Conservation (phyloP, 2,113 vertebrate genomes). For the Chlorocebus sabaeus region DNA sequence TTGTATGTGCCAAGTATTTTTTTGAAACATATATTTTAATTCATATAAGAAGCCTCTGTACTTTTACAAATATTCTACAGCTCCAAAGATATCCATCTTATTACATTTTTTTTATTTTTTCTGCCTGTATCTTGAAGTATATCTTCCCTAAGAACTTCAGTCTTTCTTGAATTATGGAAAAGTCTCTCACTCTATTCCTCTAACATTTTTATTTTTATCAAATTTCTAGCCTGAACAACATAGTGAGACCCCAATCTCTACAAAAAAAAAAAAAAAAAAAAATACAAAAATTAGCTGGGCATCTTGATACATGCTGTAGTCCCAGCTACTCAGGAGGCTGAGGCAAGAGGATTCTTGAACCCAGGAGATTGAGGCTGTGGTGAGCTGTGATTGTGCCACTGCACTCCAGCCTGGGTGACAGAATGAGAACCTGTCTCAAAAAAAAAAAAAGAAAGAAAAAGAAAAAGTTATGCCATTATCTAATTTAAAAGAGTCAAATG, state of each 20-base stretch:
- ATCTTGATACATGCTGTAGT: too few species aligned
- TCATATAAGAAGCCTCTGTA: background rate
- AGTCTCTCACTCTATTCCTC: background rate
- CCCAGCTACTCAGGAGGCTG: too few species aligned
- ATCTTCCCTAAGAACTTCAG: background rate
- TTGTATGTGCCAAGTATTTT: background rate
- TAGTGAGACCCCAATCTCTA: too few species aligned
- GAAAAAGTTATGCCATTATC: background rate
- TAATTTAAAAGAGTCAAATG: background rate
- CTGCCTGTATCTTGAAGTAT: background rate
- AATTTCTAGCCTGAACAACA: background rate
- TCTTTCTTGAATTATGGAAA: background rate
- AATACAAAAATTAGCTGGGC: too few species aligned
- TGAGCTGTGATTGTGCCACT: too few species aligned
- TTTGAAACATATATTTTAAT: slow-evolving; percentile 22
- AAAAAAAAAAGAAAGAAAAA: too few species aligned
- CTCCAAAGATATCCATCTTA: background rate
- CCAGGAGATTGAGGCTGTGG: too few species aligned
- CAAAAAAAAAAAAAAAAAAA: too few species aligned
- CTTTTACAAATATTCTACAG: background rate
- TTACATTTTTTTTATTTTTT: slow-evolving; percentile 1
- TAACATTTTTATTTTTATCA: slow-evolving; percentile 22
- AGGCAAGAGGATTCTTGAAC: too few species aligned
- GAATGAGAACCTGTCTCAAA: too few species aligned
- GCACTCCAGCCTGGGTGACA: too few species aligned